Base-by-base conservation (phyloP, 1,140 invertebrate genomes). In the Cheumatopsyche charites region DNA sequence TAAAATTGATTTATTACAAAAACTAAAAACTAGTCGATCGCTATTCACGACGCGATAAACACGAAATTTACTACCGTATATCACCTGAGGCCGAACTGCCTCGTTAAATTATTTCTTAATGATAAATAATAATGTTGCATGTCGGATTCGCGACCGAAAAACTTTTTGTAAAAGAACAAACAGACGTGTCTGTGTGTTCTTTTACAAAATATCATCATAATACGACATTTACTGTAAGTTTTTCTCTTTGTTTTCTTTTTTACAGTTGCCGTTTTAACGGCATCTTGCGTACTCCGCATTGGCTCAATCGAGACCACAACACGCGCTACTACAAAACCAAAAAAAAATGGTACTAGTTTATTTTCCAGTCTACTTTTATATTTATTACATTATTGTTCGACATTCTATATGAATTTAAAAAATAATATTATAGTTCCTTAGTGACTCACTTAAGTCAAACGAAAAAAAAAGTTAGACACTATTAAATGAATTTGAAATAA, bases 121-220 rank as follows among this genome's bases (percentile, higher is more conserved):
- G 47, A 52, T 52, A 52, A 52, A 52, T 52, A 52, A 52, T 52
- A 52, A 52, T 52, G 19, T 52, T 19, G 47, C 47, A 15, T 52
- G 47, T 52, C 47, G n/a, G 47, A 17, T 52, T 52, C 19, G 47
- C n/a, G 29, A 36, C 9, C 9, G 29, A 9, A 4, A 9, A 36
- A 36, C 29, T 36, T 36, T 36, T 15, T 9, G 15, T 15, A 52
- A 7, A 52, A 52, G 15, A 45, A 45, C 43, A 15, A 45, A 12
- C 12, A 45, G 43, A 45, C 19, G 19, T 52, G 9, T 36, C 29
- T 36, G 29, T 52, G 1, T 1, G 15, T 52, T 52, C 17, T 45
- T 45, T 45, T 45, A 12, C n/a, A n/a, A n/a, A n/a, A 36, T 36
- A 36, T 36, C 47, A 52, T 17, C 15, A 52, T 17, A 9, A 15